Evolutionary conservation across 2,888 invertebrate species (phyloP).

Genomic region (Galerucella calmariensis): DNA sequence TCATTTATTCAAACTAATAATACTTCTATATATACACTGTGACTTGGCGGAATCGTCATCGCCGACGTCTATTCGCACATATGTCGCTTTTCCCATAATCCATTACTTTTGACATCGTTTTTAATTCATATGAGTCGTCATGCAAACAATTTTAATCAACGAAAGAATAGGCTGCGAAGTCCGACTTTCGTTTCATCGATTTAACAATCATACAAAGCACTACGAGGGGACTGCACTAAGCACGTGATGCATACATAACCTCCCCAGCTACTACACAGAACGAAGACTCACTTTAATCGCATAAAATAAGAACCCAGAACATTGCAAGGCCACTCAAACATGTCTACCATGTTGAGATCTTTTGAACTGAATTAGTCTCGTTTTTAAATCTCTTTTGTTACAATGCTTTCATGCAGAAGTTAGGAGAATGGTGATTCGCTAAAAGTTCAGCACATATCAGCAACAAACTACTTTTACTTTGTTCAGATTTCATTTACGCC

Average conservation of each 20-base stretch:
- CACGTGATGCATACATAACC: conserved; percentile 4
- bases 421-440: too few species aligned
- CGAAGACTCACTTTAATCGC: background rate
- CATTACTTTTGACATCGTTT: conserved; percentile 52
- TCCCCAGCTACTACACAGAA: background rate
- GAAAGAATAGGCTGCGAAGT: conserved; percentile 37
- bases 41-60: conserved; percentile 40
- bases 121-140: conserved; percentile 53
- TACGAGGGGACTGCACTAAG: conserved; percentile 5
- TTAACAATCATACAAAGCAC: conserved; percentile 38
- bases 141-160: conserved; percentile 53
- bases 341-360: too few species aligned
- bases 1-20: conserved; percentile 31
- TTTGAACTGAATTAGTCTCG: too few species aligned
- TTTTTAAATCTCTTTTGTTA: too few species aligned
- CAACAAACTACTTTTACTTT: too few species aligned
- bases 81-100: conserved; percentile 55
- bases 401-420: too few species aligned
- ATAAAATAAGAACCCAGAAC: too few species aligned
- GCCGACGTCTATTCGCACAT: conserved; percentile 50
- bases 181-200: conserved; percentile 38
- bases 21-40: conserved; percentile 43
- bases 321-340: too few species aligned
- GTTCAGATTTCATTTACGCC: too few species aligned
- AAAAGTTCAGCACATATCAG: too few species aligned